A percentile compares a stretch with the other conserved stretches of the same genome.
These are phyloP conservation scores for Malurus splendens DNA, from an alignment of 2,797 vertebrate genomes.

Conservation along the genomic window DNA sequence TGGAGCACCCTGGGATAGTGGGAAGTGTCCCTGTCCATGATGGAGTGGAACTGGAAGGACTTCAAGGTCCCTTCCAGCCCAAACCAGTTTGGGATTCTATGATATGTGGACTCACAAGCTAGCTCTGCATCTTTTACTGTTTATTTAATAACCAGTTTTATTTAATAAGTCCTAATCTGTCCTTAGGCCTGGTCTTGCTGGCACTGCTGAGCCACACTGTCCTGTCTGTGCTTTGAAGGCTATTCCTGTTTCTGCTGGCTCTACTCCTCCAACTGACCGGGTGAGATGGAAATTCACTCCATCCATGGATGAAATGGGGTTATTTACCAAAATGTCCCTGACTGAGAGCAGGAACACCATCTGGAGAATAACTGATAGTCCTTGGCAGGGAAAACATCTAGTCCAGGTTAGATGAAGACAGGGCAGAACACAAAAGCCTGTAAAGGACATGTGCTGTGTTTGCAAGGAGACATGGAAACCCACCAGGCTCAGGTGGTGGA, in stretches of 20 bases:
- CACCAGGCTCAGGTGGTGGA: neutral
- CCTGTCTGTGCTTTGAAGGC: neutral
- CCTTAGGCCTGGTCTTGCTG: neutral
- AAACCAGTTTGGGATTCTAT: neutral
- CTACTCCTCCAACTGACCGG: neutral
- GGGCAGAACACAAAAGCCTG: neutral
- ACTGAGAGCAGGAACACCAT: neutral
- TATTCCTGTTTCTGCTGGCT: neutral
- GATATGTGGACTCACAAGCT: neutral
- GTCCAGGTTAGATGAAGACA: neutral
- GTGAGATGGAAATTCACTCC: neutral
- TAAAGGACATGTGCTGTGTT: neutral
- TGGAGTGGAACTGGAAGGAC: rapidly evolving
- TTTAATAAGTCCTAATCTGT: neutral
- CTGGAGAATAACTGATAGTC: neutral
- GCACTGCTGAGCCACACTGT: neutral
- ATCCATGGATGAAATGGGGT: neutral
- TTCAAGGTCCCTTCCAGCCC: neutral
- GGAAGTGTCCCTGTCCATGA: neutral
- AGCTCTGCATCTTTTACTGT: neutral
- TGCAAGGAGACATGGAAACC: neutral
- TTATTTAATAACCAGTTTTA: neutral
- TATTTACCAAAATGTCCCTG: neutral
- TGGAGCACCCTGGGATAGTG: neutral
- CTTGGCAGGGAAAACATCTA: neutral